These are phyloP conservation scores for Rousettus madagascariensis DNA, from an alignment of 2,797 vertebrate genomes.

Conservation along the genomic window DNA sequence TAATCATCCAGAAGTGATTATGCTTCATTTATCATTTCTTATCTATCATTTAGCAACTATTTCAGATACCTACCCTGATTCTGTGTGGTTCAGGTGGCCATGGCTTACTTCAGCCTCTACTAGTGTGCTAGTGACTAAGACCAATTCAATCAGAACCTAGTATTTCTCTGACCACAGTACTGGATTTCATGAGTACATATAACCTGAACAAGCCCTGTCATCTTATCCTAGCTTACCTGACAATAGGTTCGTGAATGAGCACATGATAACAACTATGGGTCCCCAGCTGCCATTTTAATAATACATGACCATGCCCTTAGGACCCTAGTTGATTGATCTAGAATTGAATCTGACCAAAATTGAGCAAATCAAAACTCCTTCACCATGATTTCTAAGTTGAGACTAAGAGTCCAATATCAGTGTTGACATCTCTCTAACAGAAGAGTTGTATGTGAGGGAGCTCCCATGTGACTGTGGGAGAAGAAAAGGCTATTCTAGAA, in stretches of 20 bases:
- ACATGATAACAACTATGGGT: not conserved
- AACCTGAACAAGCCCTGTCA: not conserved
- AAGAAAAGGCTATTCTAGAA: not conserved
- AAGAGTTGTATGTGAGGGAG: not conserved
- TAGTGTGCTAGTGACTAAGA: not conserved
- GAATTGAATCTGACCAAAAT: not conserved
- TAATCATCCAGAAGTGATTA: not conserved
- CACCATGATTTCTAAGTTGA: not conserved
- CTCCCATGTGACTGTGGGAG: not conserved
- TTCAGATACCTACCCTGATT: not conserved
- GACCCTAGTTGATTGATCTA: not conserved
- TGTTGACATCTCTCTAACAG: not conserved
- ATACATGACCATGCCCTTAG: not conserved
- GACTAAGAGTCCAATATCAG: not conserved
- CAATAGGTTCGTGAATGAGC: not conserved
- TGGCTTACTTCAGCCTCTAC: not conserved
- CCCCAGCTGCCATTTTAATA: not conserved
- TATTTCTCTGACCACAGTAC: not conserved
- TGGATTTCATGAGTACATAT: not conserved
- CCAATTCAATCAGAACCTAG: not conserved
- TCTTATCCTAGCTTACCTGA: not conserved
- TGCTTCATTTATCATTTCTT: not conserved
- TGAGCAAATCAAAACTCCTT: not conserved
- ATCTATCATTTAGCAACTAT: not conserved
- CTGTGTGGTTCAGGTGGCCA: not conserved